Percentiles rank a stretch among this genome's conserved stretches.
Evolutionary conservation across 2,797 vertebrate species (phyloP).

Genomic region (Smutsia gigantea): DNA sequence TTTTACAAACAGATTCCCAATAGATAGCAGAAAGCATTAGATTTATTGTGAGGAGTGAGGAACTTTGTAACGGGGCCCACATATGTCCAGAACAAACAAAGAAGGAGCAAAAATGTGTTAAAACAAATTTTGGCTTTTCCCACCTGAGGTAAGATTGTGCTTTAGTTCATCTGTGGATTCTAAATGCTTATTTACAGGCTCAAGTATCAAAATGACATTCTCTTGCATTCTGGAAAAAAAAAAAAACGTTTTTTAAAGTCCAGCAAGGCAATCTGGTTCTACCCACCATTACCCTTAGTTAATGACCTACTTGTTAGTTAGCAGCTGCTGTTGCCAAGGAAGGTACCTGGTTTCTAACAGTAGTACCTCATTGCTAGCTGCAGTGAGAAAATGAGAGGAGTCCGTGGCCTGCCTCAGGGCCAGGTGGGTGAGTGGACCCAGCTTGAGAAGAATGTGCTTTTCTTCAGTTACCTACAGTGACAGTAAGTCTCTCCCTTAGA

Average conservation of each 20-base stretch:
- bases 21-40: slow-evolving; percentile 81
- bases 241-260: slow-evolving; percentile 50
- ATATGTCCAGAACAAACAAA: slow-evolving; percentile 65
- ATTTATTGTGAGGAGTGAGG: slow-evolving; percentile 73
- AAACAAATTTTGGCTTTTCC: not conserved
- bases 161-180: slow-evolving; percentile 52
- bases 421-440: slow-evolving; percentile 67
- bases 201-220: slow-evolving; percentile 67
- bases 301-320: slow-evolving; percentile 85
- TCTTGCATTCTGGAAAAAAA: slow-evolving; percentile 43
- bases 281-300: slow-evolving; percentile 82
- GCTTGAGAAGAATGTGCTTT: slow-evolving; percentile 29
- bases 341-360: slow-evolving; percentile 86
- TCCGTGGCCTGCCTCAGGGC: slow-evolving; percentile 59
- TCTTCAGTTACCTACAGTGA: slow-evolving; percentile 34
- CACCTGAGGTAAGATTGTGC: not conserved
- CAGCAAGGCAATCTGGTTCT: slow-evolving; percentile 80
- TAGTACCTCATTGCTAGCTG: slow-evolving; percentile 82
- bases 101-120: not conserved
- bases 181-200: slow-evolving; percentile 70
- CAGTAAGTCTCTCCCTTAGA: not conserved
- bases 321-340: slow-evolving; percentile 83
- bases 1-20: slow-evolving; percentile 82
- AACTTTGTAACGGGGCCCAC: slow-evolving; percentile 77
- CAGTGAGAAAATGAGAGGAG: slow-evolving; percentile 72